Base-by-base conservation (phyloP, 2,888 invertebrate species). In the Glaucopsyche alexis region DNA sequence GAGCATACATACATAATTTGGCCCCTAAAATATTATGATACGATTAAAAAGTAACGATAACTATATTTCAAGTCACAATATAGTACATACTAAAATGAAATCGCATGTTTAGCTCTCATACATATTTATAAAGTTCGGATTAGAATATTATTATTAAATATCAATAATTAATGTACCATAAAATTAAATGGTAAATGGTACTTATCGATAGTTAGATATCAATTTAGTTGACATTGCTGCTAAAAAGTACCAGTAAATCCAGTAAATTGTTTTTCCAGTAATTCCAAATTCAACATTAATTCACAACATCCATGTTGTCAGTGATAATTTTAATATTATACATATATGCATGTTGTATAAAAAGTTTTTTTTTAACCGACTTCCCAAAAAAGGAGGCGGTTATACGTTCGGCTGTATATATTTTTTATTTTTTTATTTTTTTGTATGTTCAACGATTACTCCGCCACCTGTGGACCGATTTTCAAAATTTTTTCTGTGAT, bases 131-230 rank as follows among this genome's bases (percentile, higher is more conserved):
- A 60, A 29, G 11, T 8, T 7, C 1, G 47, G 60, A 60, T 60
- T 60, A 11, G 29, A 60, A 60, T 60, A 60, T 47, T 47, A 47
- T 60, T 29, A 29, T 19, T 29, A 60, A 60, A 19, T 29, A 60
- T 19, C n/a, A n/a, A n/a, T 60, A 29, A 60, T 60, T 29, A 60
- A 60, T 60, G 13, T 29, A 29, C 60, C 60, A 29, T 60, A 60
- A 60, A 60, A 60, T 60, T 60, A 60, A 60, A 60, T 29, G 60
- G 60, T 60, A 13, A 60, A 60, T 29, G 6, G 19, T 60, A 60
- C 60, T 60, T 60, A 29, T 60, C 29, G 29, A 60, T 60, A 60
- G 29, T 60, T 60, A 60, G 60, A 60, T 60, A 29, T 29, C 29
- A 60, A 60, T 19, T 60, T 60, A 60, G 13, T 29, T 11, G 29